These are phyloP conservation scores for Takifugu ocellatus DNA, from an alignment of 2,797 vertebrate genomes.

Conservation along the genomic window DNA sequence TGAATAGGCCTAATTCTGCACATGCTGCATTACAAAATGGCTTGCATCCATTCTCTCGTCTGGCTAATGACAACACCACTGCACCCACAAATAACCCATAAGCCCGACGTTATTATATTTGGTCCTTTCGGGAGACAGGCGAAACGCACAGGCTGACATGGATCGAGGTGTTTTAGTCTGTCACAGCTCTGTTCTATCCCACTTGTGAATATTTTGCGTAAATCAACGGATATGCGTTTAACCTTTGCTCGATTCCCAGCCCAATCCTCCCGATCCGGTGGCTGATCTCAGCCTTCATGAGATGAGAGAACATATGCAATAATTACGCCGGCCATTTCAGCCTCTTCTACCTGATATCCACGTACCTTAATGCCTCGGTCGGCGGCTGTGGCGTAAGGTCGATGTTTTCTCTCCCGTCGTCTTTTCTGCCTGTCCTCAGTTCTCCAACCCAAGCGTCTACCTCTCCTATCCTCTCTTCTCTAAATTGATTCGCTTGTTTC, in stretches of 20 bases:
- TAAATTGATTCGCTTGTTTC: conserved; percentile 69
- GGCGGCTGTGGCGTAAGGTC: conserved; percentile 51
- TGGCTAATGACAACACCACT: conserved; percentile 64
- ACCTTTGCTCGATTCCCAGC: conserved; percentile 17
- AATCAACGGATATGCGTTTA: conserved; percentile 23
- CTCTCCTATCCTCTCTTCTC: conserved; percentile 35
- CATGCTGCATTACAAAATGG: conserved; percentile 79
- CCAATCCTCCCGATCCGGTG: conserved; percentile 1
- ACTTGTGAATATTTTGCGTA: conserved; percentile 30
- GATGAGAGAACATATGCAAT: conserved; percentile 48
- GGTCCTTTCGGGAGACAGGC: neutral
- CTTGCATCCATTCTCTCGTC: conserved; percentile 69
- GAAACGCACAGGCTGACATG: neutral
- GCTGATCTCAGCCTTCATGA: conserved; percentile 30
- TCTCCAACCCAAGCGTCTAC: conserved; percentile 45
- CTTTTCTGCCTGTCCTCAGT: conserved; percentile 34
- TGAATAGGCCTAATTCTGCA: conserved; percentile 78
- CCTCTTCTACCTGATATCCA: conserved; percentile 51
- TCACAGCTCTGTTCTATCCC: conserved; percentile 18
- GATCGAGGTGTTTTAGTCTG: too few species aligned
- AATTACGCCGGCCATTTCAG: conserved; percentile 59
- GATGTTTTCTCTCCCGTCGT: conserved; percentile 26
- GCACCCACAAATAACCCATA: conserved; percentile 51
- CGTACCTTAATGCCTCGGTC: conserved; percentile 60
- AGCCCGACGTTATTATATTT: neutral